Evolutionary conservation across 1,140 invertebrate species (phyloP), one percentile per base, ranked within the genome.

Genomic region (Wiebesia pumilae): DNA sequence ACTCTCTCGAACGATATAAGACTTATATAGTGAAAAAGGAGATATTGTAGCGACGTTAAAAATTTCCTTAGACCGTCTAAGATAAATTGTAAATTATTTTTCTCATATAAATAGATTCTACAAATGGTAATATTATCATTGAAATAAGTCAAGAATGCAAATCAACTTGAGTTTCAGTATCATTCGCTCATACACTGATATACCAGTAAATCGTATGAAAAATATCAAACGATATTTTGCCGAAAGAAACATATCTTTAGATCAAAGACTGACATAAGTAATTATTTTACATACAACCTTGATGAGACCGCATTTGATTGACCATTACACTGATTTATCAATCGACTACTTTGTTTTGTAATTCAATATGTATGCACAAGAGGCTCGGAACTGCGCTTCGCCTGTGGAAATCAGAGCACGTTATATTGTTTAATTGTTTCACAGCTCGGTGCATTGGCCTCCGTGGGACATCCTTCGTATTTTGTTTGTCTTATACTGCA

Each of bases 381-480:
- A 24, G 16, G 43, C 35, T 38, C 40, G 40, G 40, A 33, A 43
- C 27, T 43, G 35, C 16, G n/a, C 30, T 54, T 1, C 77, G 77
- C 0, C 21, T 83, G 71, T 65, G 73, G 82, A 84, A 84, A 84
- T 78, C 73, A 58, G 73, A 84, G 35, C 73, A 54, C 81, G 27
- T 58, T 21, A 7, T 19, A 75, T 84, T 84, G 73, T 83, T 71
- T 33, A 16, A 40, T 62, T 35, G 71, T 38, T 51, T 47, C 21
- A 30, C 38, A 30, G 35, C 38, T 47, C 54, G n/a, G 83, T n/a
- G 83, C 77, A 79, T 85, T 85, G 83, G 75, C 83, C 77, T 30
- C 43, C 54, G 83, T 43, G 73, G 27, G 40, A 73, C 67, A 82
- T 82, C 81, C 81, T 51, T 51, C 30, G 40, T 33, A 47, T 82